Percentiles rank a stretch among this genome's conserved stretches.
These are phyloP conservation scores for Rhinogobio ventralis DNA, from an alignment of 2,797 vertebrate genomes.

Conservation along the genomic window DNA sequence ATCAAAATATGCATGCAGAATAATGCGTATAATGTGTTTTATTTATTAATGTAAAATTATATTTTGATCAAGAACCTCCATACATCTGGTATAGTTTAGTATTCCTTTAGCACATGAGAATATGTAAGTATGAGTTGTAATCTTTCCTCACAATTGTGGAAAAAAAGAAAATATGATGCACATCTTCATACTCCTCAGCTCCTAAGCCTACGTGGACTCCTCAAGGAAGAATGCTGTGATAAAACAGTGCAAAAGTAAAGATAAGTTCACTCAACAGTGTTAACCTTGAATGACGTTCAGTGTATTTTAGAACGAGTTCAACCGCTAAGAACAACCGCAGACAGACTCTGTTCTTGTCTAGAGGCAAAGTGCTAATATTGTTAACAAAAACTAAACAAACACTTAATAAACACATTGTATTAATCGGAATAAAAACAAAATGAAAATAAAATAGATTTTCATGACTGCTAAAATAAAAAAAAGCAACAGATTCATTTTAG, in stretches of 20 bases:
- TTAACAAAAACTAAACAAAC: not conserved
- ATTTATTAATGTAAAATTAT: conserved; percentile 8
- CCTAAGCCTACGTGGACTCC: not conserved
- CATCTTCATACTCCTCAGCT: not conserved
- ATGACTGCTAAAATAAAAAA: not conserved
- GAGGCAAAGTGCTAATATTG: not conserved
- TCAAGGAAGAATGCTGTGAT: not conserved
- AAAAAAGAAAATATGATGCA: not conserved
- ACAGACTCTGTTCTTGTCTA: not conserved
- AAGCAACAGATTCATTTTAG: too few relatives aligned
- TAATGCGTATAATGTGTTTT: not conserved
- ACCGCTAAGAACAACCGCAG: not conserved
- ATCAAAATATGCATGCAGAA: not conserved
- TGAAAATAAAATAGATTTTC: not conserved
- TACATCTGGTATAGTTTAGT: not conserved
- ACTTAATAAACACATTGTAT: not conserved
- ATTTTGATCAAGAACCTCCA: conserved; percentile 1
- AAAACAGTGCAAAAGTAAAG: not conserved
- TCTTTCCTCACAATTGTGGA: not conserved
- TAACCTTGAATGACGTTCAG: not conserved
- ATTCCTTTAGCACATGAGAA: not conserved
- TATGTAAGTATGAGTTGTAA: conserved; percentile 9
- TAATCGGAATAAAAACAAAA: not conserved
- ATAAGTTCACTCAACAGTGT: not conserved
- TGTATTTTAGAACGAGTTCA: not conserved